Evolutionary conservation across 2,888 invertebrate genomes (phyloP).

Genomic region (Cryptocephalus primarius): DNA sequence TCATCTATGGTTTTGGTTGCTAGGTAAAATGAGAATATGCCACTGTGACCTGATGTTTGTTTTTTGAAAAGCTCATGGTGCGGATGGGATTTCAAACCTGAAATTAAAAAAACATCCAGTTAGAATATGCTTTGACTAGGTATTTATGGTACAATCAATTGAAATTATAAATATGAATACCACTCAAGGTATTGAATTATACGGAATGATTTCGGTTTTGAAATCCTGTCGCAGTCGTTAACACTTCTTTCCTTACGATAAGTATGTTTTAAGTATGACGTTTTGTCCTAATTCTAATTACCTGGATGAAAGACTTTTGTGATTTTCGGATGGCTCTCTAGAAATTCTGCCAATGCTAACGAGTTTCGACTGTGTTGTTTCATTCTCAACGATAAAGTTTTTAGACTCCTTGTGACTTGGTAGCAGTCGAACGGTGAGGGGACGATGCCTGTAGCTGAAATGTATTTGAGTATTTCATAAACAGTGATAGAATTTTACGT

Average conservation of each 20-base stretch:
- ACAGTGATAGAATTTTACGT: neutral
- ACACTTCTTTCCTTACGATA: too few relatives aligned
- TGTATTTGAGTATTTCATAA: neutral
- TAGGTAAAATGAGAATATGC: conserved; percentile 72
- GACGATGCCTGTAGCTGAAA: conserved; percentile 64
- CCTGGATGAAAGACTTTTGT: conserved; percentile 70
- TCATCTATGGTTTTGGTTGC: conserved; percentile 45
- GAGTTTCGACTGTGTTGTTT: conserved; percentile 69
- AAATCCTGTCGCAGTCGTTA: too few relatives aligned
- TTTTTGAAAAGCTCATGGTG: conserved; percentile 64
- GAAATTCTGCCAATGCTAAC: conserved; percentile 61
- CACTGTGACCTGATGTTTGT: conserved; percentile 77
- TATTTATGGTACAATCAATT: too few relatives aligned
- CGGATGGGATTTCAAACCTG: conserved; percentile 50
- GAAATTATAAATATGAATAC: too few relatives aligned
- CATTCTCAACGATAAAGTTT: conserved; percentile 83
- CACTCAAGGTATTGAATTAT: too few relatives aligned
- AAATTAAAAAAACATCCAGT: neutral
- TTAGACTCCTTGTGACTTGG: conserved; percentile 78
- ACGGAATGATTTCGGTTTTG: too few relatives aligned
- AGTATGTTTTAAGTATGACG: neutral
- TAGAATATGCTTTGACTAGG: too few relatives aligned
- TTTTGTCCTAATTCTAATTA: conserved; percentile 21
- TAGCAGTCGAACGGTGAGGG: conserved; percentile 93
- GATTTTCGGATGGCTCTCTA: conserved; percentile 64